Evolutionary conservation across 2,888 invertebrate species (phyloP), one percentile per base, ranked within the genome.

Genomic region (Osmoderma eremita): DNA sequence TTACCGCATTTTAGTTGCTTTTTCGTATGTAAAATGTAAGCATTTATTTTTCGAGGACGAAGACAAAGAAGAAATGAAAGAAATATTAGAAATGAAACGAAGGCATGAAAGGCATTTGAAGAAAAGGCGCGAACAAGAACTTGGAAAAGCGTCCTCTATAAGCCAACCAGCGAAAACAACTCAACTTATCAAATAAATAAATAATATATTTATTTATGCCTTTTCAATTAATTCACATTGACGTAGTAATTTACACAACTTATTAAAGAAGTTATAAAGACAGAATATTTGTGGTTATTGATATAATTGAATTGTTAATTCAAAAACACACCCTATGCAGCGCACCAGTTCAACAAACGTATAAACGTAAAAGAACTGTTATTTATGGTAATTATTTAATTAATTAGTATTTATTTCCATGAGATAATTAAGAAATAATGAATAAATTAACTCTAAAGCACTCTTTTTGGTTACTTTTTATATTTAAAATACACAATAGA

Each of bases 61-160:
- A 78, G 95, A 95, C 72, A 94, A 95, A 78, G 94, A 95, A 82
- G 94, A 95, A 82, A 94, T 95, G 93, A 94, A 94, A 79, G 95
- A 95, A 82, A 93, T 95, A 70, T 83, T 94, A 67, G 95, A 95
- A 83, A 94, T 95, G 90, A 94, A 94, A 79, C 85, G 93, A 67
- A 90, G 93, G 1, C 95, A 95, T 75, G 91, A 94, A 69, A 87
- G 90, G 39, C 88, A 93, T 72, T 88, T 92, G 0, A 89, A 90
- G 62, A 92, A 93, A 79, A 85, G 93, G 53, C 58, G 70, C 48
- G 67, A 65, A 13, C 67, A 48, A 63, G 63, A 63, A 42, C 20
- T 58, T 12, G 63, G 54, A 24, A 51, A 42, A 20, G 58, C 22
- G 20, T 30, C 63, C 3, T n/a, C 39, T 13, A 36, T 53, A 18